Conservation (phyloP, 2,888 invertebrate genomes). For the Tipula confusa region DNA sequence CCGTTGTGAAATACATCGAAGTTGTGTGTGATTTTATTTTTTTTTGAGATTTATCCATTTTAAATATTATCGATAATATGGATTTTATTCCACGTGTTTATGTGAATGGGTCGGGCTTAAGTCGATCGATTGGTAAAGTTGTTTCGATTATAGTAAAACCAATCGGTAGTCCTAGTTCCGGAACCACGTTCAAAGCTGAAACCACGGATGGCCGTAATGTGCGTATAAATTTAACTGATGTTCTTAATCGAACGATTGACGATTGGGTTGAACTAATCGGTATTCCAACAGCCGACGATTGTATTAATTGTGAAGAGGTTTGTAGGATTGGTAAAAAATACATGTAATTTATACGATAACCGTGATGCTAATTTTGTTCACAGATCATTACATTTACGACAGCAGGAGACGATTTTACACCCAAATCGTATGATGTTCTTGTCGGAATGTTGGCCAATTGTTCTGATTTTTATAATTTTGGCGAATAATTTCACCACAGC, state of each 20-base stretch:
- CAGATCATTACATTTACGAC: neutral
- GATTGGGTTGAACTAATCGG: conserved; percentile 33
- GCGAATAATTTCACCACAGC: neutral
- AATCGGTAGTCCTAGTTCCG: neutral
- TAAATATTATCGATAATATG: neutral
- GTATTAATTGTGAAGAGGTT: conserved; percentile 31
- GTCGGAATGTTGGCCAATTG: neutral
- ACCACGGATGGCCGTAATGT: conserved; percentile 32
- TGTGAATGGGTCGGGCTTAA: neutral
- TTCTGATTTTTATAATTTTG: conserved; percentile 15
- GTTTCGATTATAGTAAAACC: conserved; percentile 4
- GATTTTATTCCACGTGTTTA: conserved; percentile 21
- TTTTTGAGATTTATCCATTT: neutral
- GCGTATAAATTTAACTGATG: neutral
- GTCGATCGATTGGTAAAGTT: neutral
- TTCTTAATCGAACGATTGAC: too few species aligned
- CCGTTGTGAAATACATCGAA: neutral
- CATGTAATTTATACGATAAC: neutral
- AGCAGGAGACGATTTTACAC: neutral
- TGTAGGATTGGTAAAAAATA: too few species aligned
- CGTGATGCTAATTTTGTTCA: neutral
- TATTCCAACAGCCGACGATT: neutral
- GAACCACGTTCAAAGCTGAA: conserved; percentile 29
- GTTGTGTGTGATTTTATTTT: neutral
- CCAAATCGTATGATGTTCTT: neutral